Evolutionary conservation across 2,113 vertebrate genomes (phyloP).

Genomic region (Hipposideros armiger): DNA sequence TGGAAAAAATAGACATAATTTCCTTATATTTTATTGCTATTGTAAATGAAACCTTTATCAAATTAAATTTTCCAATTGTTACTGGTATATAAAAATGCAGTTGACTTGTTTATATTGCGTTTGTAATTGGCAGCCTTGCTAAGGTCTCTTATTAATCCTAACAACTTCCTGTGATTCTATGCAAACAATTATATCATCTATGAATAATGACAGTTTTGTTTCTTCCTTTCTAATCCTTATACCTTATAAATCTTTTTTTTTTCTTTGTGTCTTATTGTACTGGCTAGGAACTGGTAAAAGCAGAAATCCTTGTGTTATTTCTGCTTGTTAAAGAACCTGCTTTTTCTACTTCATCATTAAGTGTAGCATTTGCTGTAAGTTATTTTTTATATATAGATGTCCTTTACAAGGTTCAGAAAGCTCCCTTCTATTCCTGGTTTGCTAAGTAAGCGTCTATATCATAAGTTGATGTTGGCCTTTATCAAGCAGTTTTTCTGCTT

Average conservation of each 20-base stretch:
- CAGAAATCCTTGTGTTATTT: background rate
- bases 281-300: background rate
- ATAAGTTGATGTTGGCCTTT: background rate
- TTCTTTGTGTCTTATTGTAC: background rate
- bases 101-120: background rate
- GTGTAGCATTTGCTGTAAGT: background rate
- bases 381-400: background rate
- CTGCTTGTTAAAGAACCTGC: background rate
- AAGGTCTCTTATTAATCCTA: slow-evolving; percentile 15
- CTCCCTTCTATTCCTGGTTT: background rate
- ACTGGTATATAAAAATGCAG: slow-evolving; percentile 31
- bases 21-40: slow-evolving; percentile 26
- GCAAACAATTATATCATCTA: background rate
- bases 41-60: slow-evolving; percentile 58
- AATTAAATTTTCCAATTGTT: slow-evolving; percentile 48
- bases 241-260: background rate
- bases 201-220: slow-evolving; percentile 27
- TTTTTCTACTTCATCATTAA: slow-evolving; percentile 14
- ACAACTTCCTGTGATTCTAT: background rate
- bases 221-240: slow-evolving; percentile 22
- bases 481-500: background rate
- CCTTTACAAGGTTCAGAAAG: background rate
- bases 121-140: background rate
- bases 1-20: slow-evolving; percentile 40
- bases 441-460: background rate